Percentiles rank a stretch among this genome's conserved stretches.
phyloP scores from a whole-genome alignment of 53 echinoderm and acorn worm genomes.

The Holothuria leucospilota region DNA sequence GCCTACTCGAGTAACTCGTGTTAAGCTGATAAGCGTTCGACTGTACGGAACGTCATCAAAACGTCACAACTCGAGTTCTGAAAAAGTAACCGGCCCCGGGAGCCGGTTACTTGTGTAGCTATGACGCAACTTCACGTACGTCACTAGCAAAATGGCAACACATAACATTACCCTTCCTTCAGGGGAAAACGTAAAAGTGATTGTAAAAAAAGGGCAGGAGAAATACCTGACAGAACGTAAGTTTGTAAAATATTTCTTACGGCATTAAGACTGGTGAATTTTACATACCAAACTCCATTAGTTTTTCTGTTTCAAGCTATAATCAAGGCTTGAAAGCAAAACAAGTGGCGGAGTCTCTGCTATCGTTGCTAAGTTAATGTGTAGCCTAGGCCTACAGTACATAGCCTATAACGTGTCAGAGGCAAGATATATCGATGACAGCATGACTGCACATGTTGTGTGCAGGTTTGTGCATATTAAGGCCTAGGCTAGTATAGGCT shows the following conservation, averaged over 20 bases:
- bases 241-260: background rate
- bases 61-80: slow-evolving; percentile 27
- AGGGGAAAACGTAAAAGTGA: background rate
- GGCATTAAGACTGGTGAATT: background rate
- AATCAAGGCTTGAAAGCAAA: too few species aligned
- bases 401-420: too few species aligned
- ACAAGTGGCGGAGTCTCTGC: too few species aligned
- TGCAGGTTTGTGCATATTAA: background rate
- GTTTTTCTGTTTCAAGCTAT: too few species aligned
- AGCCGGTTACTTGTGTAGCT: slow-evolving; percentile 14
- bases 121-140: background rate
- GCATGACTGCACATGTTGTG: too few species aligned
- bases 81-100: slow-evolving; percentile 23
- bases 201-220: background rate
- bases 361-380: too few species aligned
- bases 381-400: too few species aligned
- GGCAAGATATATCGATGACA: too few species aligned
- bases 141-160: slow-evolving; percentile 19
- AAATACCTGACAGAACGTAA: background rate
- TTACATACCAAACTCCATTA: too few species aligned
- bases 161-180: background rate
- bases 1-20: too few species aligned
- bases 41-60: slow-evolving; percentile 7
- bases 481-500: background rate
- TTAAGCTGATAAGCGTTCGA: slow-evolving; percentile 27